These are phyloP conservation scores for Gryon sp. DNA, from an alignment of 1,140 invertebrate genomes.

Conservation along the genomic window DNA sequence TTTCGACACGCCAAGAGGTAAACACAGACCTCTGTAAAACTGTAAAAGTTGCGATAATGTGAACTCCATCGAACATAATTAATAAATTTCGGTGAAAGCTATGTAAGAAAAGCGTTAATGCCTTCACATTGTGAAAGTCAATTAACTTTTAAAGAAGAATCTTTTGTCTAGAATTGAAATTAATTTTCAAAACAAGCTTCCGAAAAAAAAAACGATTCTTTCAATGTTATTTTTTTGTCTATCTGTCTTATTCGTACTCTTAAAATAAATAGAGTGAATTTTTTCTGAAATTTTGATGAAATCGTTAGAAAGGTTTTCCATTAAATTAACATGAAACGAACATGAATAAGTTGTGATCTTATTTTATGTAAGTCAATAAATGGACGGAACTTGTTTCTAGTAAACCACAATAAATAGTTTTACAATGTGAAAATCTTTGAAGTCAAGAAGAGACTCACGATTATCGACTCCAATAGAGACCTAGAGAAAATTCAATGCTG, in stretches of 20 bases:
- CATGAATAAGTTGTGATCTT: conserved; percentile 19
- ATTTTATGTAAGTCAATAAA: no score
- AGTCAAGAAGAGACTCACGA: conserved; percentile 11
- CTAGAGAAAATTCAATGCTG: conserved; percentile 14
- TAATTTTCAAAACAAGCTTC: conserved; percentile 1
- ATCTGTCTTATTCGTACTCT: background rate
- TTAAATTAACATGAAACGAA: conserved; percentile 12
- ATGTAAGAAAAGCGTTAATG: conserved; percentile 5
- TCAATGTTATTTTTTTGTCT: background rate
- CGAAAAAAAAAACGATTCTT: background rate
- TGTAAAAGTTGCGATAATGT: conserved; percentile 1
- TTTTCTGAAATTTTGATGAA: conserved; percentile 11
- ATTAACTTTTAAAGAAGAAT: conserved; percentile 3
- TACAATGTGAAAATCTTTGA: conserved; percentile 34
- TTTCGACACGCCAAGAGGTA: conserved; percentile 19
- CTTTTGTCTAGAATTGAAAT: no score
- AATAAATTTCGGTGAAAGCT: conserved; percentile 29
- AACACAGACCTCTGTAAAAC: conserved; percentile 10
- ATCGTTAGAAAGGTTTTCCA: conserved; percentile 21
- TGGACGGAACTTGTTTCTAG: conserved; percentile 12
- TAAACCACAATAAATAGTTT: conserved; percentile 31
- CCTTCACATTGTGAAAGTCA: conserved; percentile 25
- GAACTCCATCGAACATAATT: background rate
- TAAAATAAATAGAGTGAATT: conserved; percentile 8
- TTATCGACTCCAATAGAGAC: conserved; percentile 6